A percentile compares a stretch with the other conserved stretches of the same genome.
Evolutionary conservation across 2,888 invertebrate species (phyloP).

Genomic region (Orthosia incerta): DNA sequence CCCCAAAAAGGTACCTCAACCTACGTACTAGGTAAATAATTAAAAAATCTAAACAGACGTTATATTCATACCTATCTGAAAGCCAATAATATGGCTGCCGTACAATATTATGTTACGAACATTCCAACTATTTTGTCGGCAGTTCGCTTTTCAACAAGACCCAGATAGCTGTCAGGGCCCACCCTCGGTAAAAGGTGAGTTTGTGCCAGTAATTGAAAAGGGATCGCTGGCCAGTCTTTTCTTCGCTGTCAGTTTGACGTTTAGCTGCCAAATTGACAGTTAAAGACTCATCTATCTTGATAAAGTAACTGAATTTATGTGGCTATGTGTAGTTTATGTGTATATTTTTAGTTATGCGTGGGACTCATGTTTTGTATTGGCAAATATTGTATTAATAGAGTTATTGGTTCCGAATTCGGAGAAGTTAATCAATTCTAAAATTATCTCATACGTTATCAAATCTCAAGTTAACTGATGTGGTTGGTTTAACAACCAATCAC

Average conservation of each 20-base stretch:
- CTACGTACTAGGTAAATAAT: too few species aligned
- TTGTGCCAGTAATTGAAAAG: slow-evolving; percentile 61
- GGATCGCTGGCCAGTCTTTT: slow-evolving; percentile 58
- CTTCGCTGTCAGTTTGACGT: slow-evolving; percentile 59
- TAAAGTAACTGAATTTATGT: slow-evolving; percentile 24
- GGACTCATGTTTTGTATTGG: background rate
- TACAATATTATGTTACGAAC: slow-evolving; percentile 32
- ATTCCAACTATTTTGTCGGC: slow-evolving; percentile 23
- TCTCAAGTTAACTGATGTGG: background rate
- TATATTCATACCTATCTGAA: slow-evolving; percentile 7
- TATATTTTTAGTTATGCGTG: background rate
- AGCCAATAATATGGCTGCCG: slow-evolving; percentile 29
- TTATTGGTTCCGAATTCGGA: background rate
- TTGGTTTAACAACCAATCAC: background rate
- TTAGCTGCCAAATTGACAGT: slow-evolving; percentile 50
- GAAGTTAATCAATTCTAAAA: background rate
- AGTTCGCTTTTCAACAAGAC: slow-evolving; percentile 28
- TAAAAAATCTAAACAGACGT: background rate
- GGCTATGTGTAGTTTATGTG: background rate
- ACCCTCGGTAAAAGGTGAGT: slow-evolving; percentile 38
- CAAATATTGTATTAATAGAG: background rate
- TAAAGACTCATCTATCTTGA: slow-evolving; percentile 51
- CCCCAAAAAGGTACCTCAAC: too few species aligned
- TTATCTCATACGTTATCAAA: background rate
- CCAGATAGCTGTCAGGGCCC: slow-evolving; percentile 38